Percentiles rank a stretch among this genome's conserved stretches.
phyloP scores from a whole-genome alignment of 1,140 invertebrate species.

The Papilio aristodemus region DNA sequence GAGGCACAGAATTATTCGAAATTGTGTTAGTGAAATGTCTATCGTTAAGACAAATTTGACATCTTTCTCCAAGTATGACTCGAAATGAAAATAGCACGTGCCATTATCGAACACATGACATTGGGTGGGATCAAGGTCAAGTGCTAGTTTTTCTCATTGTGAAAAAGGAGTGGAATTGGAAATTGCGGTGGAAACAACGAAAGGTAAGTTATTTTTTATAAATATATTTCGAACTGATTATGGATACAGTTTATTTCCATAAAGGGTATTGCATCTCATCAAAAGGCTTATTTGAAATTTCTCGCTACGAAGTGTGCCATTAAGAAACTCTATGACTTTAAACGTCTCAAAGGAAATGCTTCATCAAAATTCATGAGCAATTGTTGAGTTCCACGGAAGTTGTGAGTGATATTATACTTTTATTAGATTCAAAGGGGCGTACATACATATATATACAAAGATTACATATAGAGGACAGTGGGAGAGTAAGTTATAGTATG shows the following conservation, averaged over 20 bases:
- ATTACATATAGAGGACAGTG: background rate
- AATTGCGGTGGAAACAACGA: background rate
- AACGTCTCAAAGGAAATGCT: constrained; percentile 26
- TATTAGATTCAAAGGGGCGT: constrained; percentile 12
- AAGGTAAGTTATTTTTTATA: background rate
- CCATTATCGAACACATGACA: too few species aligned
- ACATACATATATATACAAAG: background rate
- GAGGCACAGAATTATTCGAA: too few species aligned
- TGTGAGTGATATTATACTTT: constrained; percentile 33
- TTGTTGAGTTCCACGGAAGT: constrained; percentile 27
- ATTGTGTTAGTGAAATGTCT: background rate
- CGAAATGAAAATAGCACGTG: too few species aligned
- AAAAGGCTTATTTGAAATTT: constrained; percentile 17
- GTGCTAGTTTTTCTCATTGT: too few species aligned
- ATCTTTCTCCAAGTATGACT: too few species aligned
- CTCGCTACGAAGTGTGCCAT: constrained; percentile 4
- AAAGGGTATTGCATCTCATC: constrained; percentile 4
- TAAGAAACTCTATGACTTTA: constrained; percentile 13
- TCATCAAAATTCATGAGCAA: constrained; percentile 33
- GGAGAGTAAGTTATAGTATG: background rate
- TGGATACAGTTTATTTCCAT: background rate
- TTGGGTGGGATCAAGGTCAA: too few species aligned
- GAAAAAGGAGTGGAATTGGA: too few species aligned
- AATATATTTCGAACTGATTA: background rate
- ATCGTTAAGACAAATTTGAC: too few species aligned